Evolutionary conservation across 2,113 vertebrate genomes (phyloP).

Genomic region (Romanogobio albipinnatus): DNA sequence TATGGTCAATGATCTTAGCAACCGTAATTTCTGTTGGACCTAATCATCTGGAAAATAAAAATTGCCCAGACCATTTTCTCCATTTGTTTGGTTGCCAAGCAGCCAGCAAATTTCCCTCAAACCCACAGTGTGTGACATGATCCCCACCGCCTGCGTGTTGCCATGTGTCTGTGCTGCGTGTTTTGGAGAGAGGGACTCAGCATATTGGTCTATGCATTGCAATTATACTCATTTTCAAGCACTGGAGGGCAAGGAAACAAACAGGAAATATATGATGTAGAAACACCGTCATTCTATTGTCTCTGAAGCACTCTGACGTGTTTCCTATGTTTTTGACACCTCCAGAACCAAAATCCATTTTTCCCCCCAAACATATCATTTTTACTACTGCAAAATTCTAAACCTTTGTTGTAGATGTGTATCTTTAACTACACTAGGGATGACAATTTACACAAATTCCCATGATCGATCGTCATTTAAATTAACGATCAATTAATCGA

Average conservation of each 20-base stretch:
- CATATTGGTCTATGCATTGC: constrained; percentile 12
- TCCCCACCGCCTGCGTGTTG: constrained; percentile 59
- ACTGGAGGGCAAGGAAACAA: not conserved
- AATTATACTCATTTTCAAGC: constrained; percentile 43
- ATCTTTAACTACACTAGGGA: too few species aligned
- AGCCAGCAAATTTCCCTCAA: constrained; percentile 63
- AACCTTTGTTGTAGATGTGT: too few species aligned
- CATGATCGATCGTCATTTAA: too few species aligned
- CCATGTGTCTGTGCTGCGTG: constrained; percentile 39
- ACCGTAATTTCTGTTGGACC: constrained; percentile 70
- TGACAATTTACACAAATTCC: too few species aligned
- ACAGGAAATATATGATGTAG: constrained; percentile 42
- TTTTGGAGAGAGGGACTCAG: not conserved
- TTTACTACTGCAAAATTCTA: not conserved
- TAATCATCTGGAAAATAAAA: constrained; percentile 75
- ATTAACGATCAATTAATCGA: too few species aligned
- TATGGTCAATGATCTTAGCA: constrained; percentile 70
- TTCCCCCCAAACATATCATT: too few species aligned
- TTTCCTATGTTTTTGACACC: not conserved
- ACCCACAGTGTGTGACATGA: constrained; percentile 54
- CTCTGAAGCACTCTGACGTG: not conserved
- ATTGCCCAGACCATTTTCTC: constrained; percentile 63
- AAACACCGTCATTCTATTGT: constrained; percentile 14
- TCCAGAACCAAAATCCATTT: too few species aligned
- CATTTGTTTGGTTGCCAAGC: constrained; percentile 71